Evolutionary conservation across 2,888 invertebrate species (phyloP), one percentile per base, ranked within the genome.

Genomic region (Sinotaia quadrata): DNA sequence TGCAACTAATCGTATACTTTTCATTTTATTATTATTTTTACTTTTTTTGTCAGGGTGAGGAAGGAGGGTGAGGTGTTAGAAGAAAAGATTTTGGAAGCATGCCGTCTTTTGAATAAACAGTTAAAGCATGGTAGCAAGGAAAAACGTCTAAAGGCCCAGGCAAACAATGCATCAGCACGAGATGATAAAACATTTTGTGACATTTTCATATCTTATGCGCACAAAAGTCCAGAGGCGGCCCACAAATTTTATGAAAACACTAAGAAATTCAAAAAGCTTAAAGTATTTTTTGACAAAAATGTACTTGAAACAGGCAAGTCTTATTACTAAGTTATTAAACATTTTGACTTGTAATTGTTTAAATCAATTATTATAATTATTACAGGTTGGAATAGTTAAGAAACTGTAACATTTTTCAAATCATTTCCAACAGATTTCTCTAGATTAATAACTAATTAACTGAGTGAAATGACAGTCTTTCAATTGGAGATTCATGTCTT

Each of bases 161-260:
- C 49, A 12, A 61, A 37, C 57, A 10, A 21, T 34, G 29, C 10
- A 5, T 18, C 21, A n/a, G 29, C 29, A 36, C 44, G 61, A 4
- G 31, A 31, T 37, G 29, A 58, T 2, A 69, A 70, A 54, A 73
- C 56, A 31, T 34, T 68, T 1, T 86, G 84, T 72, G 87, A 87
- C 75, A 78, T 87, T 12, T 86, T 87, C 73, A 80, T 87, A 10
- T 87, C 87, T 1, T 87, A 87, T 67, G 78, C 82, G 2, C 86
- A 87, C 69, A 78, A 75, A 56, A 76, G 79, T 58, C 72, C 80
- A 4, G 63, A 72, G 7, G 66, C 78, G 59, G 84, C 85, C 15
- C 76, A 80, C 61, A 31, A 69, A 18, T 52, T 86, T n/a, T 67
- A 82, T 18, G 60, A 78, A 1, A 66, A 63, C n/a, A n/a, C n/a